Percentiles rank a stretch among this genome's conserved stretches.
Conservation (phyloP, 2,888 invertebrate species). For the Eristalis arbustorum region DNA sequence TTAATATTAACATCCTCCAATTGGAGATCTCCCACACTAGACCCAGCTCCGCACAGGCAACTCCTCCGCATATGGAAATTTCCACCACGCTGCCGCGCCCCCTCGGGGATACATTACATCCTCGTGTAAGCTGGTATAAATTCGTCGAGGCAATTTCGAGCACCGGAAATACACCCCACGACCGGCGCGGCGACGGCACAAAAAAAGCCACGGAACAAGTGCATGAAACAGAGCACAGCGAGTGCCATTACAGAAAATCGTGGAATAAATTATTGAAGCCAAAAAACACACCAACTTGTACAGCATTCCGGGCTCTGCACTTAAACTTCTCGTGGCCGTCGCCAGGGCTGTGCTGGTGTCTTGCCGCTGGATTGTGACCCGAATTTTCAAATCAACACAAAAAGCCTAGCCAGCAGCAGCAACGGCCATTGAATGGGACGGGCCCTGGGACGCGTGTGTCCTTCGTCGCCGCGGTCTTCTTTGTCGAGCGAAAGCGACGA, state of each 20-base stretch:
- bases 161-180: constrained; percentile 24
- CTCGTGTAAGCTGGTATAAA: constrained; percentile 59
- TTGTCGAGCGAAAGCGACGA: constrained; percentile 9
- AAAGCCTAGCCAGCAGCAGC: background rate
- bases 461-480: constrained; percentile 35
- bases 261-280: constrained; percentile 65
- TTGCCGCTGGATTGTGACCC: constrained; percentile 57
- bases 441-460: constrained; percentile 8
- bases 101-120: constrained; percentile 60
- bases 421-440: background rate
- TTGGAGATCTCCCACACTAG: constrained; percentile 16
- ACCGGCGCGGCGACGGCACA: background rate
- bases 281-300: constrained; percentile 57
- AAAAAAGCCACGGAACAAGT: constrained; percentile 11
- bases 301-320: constrained; percentile 64
- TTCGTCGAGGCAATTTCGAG: constrained; percentile 63
- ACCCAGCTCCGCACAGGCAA: background rate
- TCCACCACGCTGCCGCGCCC: constrained; percentile 5
- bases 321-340: constrained; percentile 61
- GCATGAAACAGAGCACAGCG: constrained; percentile 54
- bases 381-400: constrained; percentile 60
- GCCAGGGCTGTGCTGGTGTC: background rate
- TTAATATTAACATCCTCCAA: constrained; percentile 60
- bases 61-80: constrained; percentile 53
- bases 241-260: constrained; percentile 68